These are phyloP conservation scores for Lagopus muta DNA, from an alignment of 2,113 vertebrate species.

Conservation along the genomic window DNA sequence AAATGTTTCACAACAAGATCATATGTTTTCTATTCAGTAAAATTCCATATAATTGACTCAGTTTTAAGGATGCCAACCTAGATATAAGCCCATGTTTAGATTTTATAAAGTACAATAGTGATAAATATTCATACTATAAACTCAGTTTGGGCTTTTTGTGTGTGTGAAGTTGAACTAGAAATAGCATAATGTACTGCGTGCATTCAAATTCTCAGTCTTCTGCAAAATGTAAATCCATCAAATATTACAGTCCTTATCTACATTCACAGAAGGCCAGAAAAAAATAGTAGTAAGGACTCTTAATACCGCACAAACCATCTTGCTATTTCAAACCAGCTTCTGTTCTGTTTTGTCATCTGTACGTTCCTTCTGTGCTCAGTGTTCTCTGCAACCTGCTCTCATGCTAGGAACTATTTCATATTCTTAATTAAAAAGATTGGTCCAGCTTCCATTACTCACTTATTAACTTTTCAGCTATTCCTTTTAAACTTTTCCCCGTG, in stretches of 20 bases:
- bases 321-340: neutral
- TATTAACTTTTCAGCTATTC: neutral
- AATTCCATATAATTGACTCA: neutral
- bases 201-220: neutral
- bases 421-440: neutral
- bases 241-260: neutral
- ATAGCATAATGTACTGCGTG: neutral
- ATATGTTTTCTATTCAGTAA: neutral
- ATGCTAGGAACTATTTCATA: neutral
- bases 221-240: neutral
- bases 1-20: neutral
- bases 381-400: neutral
- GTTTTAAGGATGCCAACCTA: neutral
- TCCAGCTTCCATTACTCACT: neutral
- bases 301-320: neutral
- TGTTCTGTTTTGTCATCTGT: neutral
- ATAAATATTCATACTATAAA: slow-evolving; percentile 30
- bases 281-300: neutral
- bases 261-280: neutral
- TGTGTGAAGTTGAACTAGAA: neutral
- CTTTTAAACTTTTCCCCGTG: neutral
- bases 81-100: neutral
- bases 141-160: neutral
- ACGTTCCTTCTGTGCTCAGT: neutral
- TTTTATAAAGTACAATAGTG: neutral